A percentile compares a stretch with the other conserved stretches of the same genome.
Conservation (phyloP, 2,888 invertebrate species). For the Agapostemon virescens region DNA sequence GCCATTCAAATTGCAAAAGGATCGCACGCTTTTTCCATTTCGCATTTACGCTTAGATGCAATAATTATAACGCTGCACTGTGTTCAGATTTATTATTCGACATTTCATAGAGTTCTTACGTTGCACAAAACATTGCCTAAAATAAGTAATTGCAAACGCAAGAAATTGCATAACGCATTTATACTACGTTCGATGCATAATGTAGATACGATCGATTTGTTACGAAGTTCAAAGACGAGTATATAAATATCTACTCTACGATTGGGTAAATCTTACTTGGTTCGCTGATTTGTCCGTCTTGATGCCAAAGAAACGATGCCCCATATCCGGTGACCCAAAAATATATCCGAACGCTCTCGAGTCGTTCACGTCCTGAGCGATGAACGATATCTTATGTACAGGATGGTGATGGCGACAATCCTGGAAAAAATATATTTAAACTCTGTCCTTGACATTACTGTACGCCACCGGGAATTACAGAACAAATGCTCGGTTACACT, state of each 20-base stretch:
- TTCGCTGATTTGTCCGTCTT: constrained; percentile 99
- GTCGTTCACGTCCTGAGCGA: constrained; percentile 98
- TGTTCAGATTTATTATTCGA: not conserved
- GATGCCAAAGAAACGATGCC: constrained; percentile 98
- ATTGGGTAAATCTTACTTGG: constrained; percentile 84
- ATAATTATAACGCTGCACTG: not conserved
- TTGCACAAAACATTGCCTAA: not conserved
- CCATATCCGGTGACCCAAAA: constrained; percentile 97
- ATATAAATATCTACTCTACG: not conserved
- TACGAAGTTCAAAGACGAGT: not conserved
- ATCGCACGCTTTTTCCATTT: not conserved
- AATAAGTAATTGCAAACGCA: not conserved
- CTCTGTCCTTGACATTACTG: not conserved
- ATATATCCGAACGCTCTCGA: constrained; percentile 99
- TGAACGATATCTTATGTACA: constrained; percentile 99
- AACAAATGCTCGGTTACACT: no score
- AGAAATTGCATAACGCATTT: not conserved
- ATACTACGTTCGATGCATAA: no score
- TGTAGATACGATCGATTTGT: not conserved
- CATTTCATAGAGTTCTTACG: not conserved
- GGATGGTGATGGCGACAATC: constrained; percentile 98
- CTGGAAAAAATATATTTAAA: constrained; percentile 81
- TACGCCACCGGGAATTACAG: not conserved
- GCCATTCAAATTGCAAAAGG: not conserved
- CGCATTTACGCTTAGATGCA: not conserved